phyloP scores from a whole-genome alignment of 2,888 invertebrate species.

The Lepidochrysops patricia region DNA sequence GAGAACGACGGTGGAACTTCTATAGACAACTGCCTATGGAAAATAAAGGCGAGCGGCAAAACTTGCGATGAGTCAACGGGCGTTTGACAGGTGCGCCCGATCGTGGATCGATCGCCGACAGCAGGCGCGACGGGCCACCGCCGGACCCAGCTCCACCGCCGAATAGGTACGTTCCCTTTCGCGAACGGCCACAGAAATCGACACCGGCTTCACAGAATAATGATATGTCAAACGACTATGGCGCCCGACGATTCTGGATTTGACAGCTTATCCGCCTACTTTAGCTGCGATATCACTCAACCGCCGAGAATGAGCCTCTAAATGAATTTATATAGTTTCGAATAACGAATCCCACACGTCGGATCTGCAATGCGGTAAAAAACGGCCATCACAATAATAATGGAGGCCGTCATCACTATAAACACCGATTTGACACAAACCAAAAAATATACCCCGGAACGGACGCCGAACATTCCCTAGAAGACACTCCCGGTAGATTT shows the following conservation, averaged over 20 bases:
- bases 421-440: constrained; percentile 65
- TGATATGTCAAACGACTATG: constrained; percentile 59
- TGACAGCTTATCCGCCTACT: constrained; percentile 32
- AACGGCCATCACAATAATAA: constrained; percentile 73
- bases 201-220: constrained; percentile 17
- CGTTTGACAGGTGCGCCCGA: constrained; percentile 62
- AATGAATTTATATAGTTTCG: constrained; percentile 29
- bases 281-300: constrained; percentile 27
- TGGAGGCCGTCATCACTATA: constrained; percentile 73
- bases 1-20: constrained; percentile 34
- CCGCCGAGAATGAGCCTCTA: constrained; percentile 24
- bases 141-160: constrained; percentile 29
- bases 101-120: constrained; percentile 68
- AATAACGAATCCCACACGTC: constrained; percentile 33
- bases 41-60: constrained; percentile 29
- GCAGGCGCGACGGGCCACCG: constrained; percentile 43
- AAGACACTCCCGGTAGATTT: constrained; percentile 57
- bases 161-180: constrained; percentile 19
- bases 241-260: constrained; percentile 52
- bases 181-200: background rate
- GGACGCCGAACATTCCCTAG: constrained; percentile 39
- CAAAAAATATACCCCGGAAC: constrained; percentile 57
- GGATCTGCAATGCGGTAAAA: constrained; percentile 74
- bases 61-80: constrained; percentile 64
- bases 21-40: constrained; percentile 54